phyloP scores from a whole-genome alignment of 2,797 vertebrate genomes.

The Gambelia wislizenii region DNA sequence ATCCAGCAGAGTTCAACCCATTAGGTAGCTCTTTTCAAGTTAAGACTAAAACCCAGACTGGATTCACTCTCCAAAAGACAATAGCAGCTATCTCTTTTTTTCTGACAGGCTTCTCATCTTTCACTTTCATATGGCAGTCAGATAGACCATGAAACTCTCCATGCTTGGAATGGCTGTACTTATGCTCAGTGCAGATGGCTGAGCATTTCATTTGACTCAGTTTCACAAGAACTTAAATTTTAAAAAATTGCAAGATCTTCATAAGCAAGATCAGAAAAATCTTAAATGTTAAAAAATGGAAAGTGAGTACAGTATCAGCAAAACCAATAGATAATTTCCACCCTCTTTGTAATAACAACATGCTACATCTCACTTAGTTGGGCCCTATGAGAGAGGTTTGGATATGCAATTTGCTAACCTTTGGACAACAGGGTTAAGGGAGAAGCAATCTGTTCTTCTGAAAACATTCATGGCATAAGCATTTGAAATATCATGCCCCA shows the following conservation, averaged over 20 bases:
- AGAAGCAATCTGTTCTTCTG: background rate
- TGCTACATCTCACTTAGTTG: background rate
- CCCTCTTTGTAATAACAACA: background rate
- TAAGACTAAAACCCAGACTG: no score
- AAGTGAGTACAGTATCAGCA: background rate
- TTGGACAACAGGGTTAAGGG: background rate
- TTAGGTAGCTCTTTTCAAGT: no score
- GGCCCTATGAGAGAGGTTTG: background rate
- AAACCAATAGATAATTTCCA: background rate
- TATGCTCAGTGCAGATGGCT: background rate
- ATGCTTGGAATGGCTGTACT: background rate
- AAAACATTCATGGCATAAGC: background rate
- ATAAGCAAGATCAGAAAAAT: background rate
- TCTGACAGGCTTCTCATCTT: background rate
- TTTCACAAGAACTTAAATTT: background rate
- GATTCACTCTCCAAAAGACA: no score
- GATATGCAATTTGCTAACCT: background rate
- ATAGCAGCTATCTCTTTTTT: background rate
- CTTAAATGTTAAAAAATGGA: background rate
- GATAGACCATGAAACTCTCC: background rate
- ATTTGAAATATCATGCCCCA: conserved; percentile 5
- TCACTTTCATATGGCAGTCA: no score
- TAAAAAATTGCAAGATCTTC: background rate
- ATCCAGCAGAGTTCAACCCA: no score
- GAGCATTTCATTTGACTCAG: background rate